phyloP scores from a whole-genome alignment of 2,113 vertebrate species.

The Catharus minimus region DNA sequence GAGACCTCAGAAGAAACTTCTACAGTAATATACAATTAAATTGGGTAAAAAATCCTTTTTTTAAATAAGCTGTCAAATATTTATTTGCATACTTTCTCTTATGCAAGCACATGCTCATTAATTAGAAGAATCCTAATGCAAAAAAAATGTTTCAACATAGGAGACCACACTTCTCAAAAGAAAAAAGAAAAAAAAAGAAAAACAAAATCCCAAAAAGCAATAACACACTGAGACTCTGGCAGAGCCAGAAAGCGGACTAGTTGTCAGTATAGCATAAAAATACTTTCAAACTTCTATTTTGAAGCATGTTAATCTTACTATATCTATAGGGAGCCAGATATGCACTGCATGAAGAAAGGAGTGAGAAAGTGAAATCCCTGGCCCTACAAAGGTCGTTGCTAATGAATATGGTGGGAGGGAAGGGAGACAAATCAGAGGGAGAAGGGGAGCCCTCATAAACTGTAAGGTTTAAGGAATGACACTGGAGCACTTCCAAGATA shows the following conservation, averaged over 20 bases:
- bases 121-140: background rate
- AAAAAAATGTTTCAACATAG: background rate
- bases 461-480: conserved; percentile 55
- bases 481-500: conserved; percentile 72
- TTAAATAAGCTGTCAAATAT: background rate
- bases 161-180: background rate
- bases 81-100: background rate
- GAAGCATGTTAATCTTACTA: background rate
- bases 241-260: background rate
- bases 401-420: background rate
- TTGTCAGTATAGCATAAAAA: background rate
- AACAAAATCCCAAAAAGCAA: background rate
- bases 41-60: rapidly evolving
- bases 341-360: background rate
- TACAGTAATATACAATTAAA: background rate
- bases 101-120: background rate
- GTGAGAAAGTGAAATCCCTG: background rate
- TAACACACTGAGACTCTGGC: background rate
- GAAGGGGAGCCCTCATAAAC: conserved; percentile 40
- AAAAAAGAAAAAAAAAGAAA: background rate
- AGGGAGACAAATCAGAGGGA: background rate
- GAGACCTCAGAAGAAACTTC: background rate
- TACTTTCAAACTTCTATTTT: background rate
- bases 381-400: background rate
- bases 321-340: background rate